These are phyloP conservation scores for Synergus itoensis DNA, from an alignment of 2,888 invertebrate genomes.

Conservation along the genomic window DNA sequence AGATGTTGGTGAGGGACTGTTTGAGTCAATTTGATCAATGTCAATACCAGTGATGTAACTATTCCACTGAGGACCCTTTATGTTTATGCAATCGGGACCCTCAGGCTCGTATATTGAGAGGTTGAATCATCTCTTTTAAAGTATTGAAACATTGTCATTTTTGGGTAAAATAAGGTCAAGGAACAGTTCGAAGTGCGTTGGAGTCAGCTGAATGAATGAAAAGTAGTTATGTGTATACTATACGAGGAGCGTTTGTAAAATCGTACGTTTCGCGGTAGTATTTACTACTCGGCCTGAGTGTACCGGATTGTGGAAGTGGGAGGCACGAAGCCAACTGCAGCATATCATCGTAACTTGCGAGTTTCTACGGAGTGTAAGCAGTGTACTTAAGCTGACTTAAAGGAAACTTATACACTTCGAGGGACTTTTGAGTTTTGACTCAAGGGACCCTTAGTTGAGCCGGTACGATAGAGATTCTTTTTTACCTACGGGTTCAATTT, in stretches of 20 bases:
- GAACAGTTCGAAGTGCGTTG: not conserved
- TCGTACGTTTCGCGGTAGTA: constrained; percentile 7
- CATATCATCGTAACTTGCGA: constrained; percentile 23
- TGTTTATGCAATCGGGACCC: not conserved
- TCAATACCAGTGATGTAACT: too few species aligned
- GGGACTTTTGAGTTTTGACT: constrained; percentile 47
- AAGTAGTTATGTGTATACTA: not conserved
- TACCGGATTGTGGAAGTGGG: constrained; percentile 23
- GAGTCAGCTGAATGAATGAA: constrained; percentile 11
- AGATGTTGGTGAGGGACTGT: too few species aligned
- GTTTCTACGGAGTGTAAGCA: constrained; percentile 18
- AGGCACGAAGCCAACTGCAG: constrained; percentile 27
- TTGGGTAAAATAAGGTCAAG: not conserved
- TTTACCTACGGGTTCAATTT: constrained; percentile 49
- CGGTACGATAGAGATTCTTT: constrained; percentile 49
- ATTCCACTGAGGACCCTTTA: too few species aligned
- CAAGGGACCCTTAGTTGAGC: constrained; percentile 41
- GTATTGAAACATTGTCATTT: not conserved
- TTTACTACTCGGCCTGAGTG: constrained; percentile 27
- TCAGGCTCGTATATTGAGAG: not conserved
- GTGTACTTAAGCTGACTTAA: not conserved
- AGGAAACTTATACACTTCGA: not conserved
- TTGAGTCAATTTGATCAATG: too few species aligned
- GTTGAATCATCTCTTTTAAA: too few species aligned
- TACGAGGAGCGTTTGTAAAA: constrained; percentile 1